These are phyloP conservation scores for Brachypteracias leptosomus DNA, from an alignment of 2,113 vertebrate species.

Conservation along the genomic window DNA sequence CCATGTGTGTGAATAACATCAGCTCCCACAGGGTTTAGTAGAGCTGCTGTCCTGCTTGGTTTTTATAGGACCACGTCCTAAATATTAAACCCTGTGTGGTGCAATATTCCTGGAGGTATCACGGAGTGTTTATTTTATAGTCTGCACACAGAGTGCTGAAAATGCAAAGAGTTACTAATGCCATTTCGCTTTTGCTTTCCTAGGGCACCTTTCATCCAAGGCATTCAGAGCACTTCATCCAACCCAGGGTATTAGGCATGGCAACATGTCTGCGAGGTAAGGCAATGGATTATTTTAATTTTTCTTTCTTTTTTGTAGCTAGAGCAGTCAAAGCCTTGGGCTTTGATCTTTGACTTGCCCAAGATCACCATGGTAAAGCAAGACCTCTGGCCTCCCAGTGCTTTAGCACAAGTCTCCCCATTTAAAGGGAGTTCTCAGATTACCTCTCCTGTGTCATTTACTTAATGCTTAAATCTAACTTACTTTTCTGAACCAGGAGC, in stretches of 20 bases:
- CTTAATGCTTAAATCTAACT: neutral
- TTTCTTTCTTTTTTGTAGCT: neutral
- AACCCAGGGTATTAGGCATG: neutral
- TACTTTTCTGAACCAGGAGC: neutral
- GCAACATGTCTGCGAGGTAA: neutral
- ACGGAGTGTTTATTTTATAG: neutral
- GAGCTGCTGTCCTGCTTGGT: neutral
- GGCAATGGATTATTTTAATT: neutral
- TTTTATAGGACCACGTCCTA: neutral
- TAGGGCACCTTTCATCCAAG: neutral
- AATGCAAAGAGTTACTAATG: neutral
- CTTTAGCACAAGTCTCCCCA: neutral
- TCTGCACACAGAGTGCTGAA: neutral
- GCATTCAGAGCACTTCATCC: neutral
- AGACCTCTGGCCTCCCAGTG: neutral
- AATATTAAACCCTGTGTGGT: neutral
- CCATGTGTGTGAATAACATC: neutral
- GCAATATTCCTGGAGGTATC: neutral
- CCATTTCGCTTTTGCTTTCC: neutral
- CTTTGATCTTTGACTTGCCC: neutral
- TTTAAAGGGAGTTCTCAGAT: neutral
- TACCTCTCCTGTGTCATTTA: neutral
- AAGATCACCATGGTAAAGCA: accelerated
- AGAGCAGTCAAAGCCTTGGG: neutral
- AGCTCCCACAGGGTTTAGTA: neutral